A percentile compares a stretch with the other conserved stretches of the same genome.
Conservation (phyloP, 2,888 invertebrate genomes). For the Chrysodeixis includens region DNA sequence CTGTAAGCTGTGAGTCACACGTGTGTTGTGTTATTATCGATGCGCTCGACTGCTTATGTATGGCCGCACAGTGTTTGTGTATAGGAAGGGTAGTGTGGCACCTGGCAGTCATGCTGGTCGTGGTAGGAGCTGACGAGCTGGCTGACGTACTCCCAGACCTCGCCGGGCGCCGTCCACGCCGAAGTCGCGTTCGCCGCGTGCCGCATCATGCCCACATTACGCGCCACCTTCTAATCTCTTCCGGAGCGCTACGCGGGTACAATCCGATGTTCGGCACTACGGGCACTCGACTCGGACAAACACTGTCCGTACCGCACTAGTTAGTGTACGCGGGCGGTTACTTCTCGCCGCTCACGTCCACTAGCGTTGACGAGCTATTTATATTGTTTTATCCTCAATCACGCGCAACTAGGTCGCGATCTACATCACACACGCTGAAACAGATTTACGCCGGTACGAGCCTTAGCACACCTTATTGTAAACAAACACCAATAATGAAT, state of each 20-base stretch:
- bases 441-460: conserved; percentile 71
- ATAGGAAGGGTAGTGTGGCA: conserved; percentile 57
- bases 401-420: conserved; percentile 87
- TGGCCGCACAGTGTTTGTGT: conserved; percentile 26
- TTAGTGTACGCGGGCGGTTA: conserved; percentile 64
- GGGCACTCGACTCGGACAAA: conserved; percentile 62
- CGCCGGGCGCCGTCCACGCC: conserved; percentile 88
- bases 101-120: conserved; percentile 87
- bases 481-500: conserved; percentile 64
- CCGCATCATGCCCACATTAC: conserved; percentile 87
- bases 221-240: conserved; percentile 57
- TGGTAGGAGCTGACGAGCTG: conserved; percentile 91
- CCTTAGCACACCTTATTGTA: conserved; percentile 70
- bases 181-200: conserved; percentile 82
- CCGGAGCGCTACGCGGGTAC: conserved; percentile 26
- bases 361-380: conserved; percentile 86
- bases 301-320: conserved; percentile 62
- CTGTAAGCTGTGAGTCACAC: conserved; percentile 71
- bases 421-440: conserved; percentile 82
- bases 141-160: conserved; percentile 92
- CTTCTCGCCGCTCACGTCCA: conserved; percentile 71
- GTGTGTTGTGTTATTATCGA: conserved; percentile 69
- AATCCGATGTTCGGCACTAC: conserved; percentile 50
- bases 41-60: conserved; percentile 62
- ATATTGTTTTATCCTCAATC: conserved; percentile 89